These are phyloP conservation scores for Gadus macrocephalus DNA, from an alignment of 2,113 vertebrate species.

Conservation along the genomic window DNA sequence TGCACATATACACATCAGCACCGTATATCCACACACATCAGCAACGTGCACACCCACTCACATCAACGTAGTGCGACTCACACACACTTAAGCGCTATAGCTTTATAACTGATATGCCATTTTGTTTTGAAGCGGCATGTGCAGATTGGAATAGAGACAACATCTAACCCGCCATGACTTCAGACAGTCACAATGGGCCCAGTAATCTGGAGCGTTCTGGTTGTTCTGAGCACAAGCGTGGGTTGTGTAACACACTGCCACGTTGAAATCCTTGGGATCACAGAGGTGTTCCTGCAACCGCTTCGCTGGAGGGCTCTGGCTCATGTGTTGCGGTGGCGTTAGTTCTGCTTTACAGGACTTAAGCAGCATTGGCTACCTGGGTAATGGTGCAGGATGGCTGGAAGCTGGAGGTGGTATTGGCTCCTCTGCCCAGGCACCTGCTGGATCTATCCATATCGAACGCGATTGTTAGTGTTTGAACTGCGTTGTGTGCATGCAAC, in stretches of 20 bases:
- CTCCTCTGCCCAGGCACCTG: not conserved
- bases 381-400: not conserved
- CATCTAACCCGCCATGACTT: too few relatives aligned
- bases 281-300: not conserved
- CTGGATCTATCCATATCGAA: not conserved
- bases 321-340: not conserved
- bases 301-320: not conserved
- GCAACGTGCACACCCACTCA: too few relatives aligned
- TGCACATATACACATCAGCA: too few relatives aligned
- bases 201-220: too few relatives aligned
- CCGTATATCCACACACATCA: too few relatives aligned
- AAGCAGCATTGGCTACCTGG: not conserved
- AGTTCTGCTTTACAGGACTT: not conserved
- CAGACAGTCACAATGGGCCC: too few relatives aligned
- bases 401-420: not conserved
- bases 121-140: too few relatives aligned
- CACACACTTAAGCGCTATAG: too few relatives aligned
- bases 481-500: not conserved
- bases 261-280: not conserved
- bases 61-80: too few relatives aligned
- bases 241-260: not conserved
- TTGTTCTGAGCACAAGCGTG: not conserved
- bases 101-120: too few relatives aligned
- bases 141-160: too few relatives aligned
- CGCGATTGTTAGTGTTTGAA: not conserved